These are phyloP conservation scores for Spialia ferax DNA, from an alignment of 2,888 invertebrate genomes.

Conservation along the genomic window DNA sequence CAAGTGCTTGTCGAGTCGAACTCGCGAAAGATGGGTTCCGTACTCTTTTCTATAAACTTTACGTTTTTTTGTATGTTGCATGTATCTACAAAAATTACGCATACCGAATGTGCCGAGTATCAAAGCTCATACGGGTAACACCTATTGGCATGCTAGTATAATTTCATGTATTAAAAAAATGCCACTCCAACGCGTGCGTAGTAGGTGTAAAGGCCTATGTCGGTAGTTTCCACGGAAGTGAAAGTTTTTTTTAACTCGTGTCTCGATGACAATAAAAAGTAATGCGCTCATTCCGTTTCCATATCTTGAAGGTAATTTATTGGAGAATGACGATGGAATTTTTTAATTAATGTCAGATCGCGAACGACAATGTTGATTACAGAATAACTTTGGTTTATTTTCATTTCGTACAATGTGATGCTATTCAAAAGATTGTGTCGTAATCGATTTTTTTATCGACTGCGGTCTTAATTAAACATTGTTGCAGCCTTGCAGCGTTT, in stretches of 20 bases:
- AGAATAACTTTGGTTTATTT: constrained; percentile 26
- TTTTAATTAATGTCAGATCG: constrained; percentile 37
- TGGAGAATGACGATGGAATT: constrained; percentile 36
- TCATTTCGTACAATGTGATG: constrained; percentile 29
- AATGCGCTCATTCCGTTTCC: constrained; percentile 35
- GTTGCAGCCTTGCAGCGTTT: background rate
- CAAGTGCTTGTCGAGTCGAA: no score
- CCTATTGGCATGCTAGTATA: no score
- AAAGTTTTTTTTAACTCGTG: constrained; percentile 28
- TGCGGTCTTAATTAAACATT: constrained; percentile 2
- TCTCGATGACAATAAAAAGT: constrained; percentile 34
- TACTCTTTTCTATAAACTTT: no score
- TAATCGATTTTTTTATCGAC: constrained; percentile 24
- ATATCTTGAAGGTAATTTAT: constrained; percentile 34
- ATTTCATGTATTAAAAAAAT: no score
- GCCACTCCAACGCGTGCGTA: background rate
- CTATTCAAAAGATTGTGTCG: constrained; percentile 27
- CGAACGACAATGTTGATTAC: constrained; percentile 35
- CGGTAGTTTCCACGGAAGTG: constrained; percentile 11
- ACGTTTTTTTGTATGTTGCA: no score
- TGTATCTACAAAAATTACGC: no score
- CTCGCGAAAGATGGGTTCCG: no score
- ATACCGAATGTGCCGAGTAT: no score
- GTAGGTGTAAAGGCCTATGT: background rate
- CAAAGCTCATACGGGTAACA: no score